Evolutionary conservation across 1,140 invertebrate genomes (phyloP).

Genomic region (Acromyrmex charruanus): DNA sequence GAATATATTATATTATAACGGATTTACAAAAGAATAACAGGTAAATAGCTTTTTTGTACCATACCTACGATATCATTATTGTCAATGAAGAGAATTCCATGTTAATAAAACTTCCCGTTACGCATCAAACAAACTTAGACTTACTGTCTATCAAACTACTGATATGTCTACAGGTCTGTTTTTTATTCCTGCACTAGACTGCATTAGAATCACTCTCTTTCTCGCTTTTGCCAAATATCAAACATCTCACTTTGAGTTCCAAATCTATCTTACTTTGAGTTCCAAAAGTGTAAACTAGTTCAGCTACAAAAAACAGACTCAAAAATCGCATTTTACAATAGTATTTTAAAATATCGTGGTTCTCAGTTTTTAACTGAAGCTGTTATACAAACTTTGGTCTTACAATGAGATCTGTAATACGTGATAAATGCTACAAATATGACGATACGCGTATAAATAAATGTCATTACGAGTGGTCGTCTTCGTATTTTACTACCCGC

Average conservation of each 20-base stretch:
- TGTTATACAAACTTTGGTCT: constrained; percentile 65
- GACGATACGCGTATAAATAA: constrained; percentile 53
- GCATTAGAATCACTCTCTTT: too few species aligned
- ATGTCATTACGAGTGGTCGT: constrained; percentile 34
- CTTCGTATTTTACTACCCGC: not conserved
- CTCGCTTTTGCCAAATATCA: too few species aligned
- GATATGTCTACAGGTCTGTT: constrained; percentile 61
- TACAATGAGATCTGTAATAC: constrained; percentile 72
- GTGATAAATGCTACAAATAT: constrained; percentile 68
- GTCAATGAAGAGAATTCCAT: constrained; percentile 54
- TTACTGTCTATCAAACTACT: constrained; percentile 64
- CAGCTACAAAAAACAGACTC: too few species aligned
- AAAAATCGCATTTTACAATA: constrained; percentile 26
- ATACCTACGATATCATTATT: constrained; percentile 61
- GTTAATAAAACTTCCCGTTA: constrained; percentile 20
- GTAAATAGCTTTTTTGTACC: constrained; percentile 50
- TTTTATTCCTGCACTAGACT: too few species aligned
- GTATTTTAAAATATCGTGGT: constrained; percentile 39
- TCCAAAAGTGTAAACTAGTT: too few species aligned
- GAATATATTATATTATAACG: constrained; percentile 50
- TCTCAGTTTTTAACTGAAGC: constrained; percentile 48
- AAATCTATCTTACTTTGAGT: too few species aligned
- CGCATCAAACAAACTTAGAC: constrained; percentile 45
- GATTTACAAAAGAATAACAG: constrained; percentile 44
- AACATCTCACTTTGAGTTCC: too few species aligned